phyloP scores from a whole-genome alignment of 2,113 vertebrate species.

The Castor canadensis region DNA sequence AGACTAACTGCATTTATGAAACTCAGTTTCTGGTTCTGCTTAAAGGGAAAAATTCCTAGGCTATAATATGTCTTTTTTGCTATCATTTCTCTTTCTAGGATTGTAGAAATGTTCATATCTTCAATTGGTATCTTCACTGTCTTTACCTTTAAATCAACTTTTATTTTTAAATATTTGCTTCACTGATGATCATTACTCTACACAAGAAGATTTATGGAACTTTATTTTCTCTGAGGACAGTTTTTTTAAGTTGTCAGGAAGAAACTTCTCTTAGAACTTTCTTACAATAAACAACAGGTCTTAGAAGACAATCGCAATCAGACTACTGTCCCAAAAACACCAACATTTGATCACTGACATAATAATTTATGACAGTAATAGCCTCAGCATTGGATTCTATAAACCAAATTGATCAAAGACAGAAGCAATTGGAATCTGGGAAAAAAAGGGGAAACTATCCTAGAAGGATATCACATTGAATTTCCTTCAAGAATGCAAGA shows the following conservation, averaged over 20 bases:
- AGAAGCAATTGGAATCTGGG: neutral
- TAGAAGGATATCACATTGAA: neutral
- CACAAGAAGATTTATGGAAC: neutral
- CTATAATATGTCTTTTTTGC: accelerated
- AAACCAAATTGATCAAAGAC: neutral
- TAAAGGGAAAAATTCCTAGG: neutral
- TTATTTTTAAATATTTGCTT: neutral
- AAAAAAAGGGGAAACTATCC: neutral
- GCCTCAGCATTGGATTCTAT: neutral
- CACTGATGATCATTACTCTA: neutral
- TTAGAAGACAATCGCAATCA: neutral
- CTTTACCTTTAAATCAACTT: neutral
- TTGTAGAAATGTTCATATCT: neutral
- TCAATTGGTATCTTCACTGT: neutral
- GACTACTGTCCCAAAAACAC: neutral
- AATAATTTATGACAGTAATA: neutral
- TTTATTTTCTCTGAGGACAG: neutral
- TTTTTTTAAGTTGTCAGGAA: neutral
- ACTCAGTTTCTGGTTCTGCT: neutral
- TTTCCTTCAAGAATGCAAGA: neutral
- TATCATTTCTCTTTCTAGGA: neutral
- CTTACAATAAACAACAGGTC: neutral
- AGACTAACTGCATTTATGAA: neutral
- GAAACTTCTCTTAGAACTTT: neutral
- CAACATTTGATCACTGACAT: neutral